A percentile compares a stretch with the other conserved stretches of the same genome.
These are phyloP conservation scores for Egretta garzetta DNA, from an alignment of 2,113 vertebrate species.

Conservation along the genomic window DNA sequence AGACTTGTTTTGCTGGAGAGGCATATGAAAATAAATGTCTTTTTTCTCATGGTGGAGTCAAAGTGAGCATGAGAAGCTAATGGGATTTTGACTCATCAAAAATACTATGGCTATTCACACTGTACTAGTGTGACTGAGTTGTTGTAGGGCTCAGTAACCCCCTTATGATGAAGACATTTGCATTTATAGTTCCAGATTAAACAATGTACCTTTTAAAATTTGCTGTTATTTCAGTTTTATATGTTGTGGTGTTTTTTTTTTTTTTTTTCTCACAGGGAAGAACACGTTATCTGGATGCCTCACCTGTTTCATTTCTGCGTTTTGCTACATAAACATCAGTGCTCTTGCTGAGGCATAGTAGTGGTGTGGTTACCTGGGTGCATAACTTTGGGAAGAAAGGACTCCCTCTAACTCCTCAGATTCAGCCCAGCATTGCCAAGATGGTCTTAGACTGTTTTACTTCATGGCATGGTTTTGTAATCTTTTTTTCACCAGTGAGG, in stretches of 20 bases:
- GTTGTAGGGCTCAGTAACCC: background rate
- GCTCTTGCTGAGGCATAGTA: background rate
- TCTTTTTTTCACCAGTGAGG: background rate
- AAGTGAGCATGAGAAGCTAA: background rate
- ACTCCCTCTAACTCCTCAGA: background rate
- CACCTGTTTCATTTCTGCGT: background rate
- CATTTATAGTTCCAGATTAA: background rate
- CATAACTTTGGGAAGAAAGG: background rate
- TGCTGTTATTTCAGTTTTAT: background rate
- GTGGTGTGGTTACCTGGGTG: background rate
- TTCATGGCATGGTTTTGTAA: background rate
- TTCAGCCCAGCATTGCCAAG: background rate
- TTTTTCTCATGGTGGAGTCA: background rate
- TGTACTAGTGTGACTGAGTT: background rate
- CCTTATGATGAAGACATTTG: background rate
- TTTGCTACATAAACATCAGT: background rate
- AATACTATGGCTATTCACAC: background rate
- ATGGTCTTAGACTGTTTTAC: background rate
- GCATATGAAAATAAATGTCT: background rate
- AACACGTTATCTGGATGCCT: background rate
- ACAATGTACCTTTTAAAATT: background rate
- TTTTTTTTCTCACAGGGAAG: background rate
- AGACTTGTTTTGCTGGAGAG: background rate
- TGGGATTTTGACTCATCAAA: background rate
- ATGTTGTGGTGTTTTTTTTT: background rate